phyloP scores from a whole-genome alignment of 2,888 invertebrate genomes.

The Platycheirus albimanus region DNA sequence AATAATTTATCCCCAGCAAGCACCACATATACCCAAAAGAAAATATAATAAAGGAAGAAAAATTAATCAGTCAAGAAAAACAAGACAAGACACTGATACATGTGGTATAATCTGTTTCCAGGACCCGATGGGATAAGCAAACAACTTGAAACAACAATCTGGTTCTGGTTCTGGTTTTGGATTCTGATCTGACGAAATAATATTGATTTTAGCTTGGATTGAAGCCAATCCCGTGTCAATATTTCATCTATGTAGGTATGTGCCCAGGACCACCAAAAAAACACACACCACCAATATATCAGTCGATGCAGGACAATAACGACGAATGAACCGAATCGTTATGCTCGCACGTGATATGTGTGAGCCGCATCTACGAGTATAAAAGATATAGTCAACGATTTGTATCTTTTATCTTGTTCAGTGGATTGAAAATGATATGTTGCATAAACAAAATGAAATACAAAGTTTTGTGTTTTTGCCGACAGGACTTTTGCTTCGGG shows the following conservation, averaged over 20 bases:
- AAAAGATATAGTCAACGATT: conserved; percentile 32
- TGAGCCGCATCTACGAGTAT: background rate
- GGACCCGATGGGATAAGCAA: background rate
- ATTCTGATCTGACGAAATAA: conserved; percentile 23
- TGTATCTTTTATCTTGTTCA: conserved; percentile 60
- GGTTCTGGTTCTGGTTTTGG: no score
- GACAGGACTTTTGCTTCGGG: conserved; percentile 39
- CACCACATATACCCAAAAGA: background rate
- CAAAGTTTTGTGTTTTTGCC: conserved; percentile 19
- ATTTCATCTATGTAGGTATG: background rate
- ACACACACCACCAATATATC: background rate
- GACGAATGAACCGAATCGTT: no score
- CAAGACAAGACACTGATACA: conserved; percentile 27
- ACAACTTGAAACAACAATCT: conserved; percentile 47
- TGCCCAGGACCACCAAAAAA: no score
- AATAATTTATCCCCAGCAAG: conserved; percentile 32
- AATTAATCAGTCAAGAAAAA: conserved; percentile 39
- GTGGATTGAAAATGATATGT: conserved; percentile 57
- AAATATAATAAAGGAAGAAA: background rate
- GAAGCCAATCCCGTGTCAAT: conserved; percentile 16
- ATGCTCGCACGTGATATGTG: conserved; percentile 23
- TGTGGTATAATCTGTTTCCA: conserved; percentile 13
- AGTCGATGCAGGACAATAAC: background rate
- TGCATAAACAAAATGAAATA: conserved; percentile 49
- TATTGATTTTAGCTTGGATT: conserved; percentile 47